Evolutionary conservation across 2,797 vertebrate genomes (phyloP).

Genomic region (Crenuchus spilurus): DNA sequence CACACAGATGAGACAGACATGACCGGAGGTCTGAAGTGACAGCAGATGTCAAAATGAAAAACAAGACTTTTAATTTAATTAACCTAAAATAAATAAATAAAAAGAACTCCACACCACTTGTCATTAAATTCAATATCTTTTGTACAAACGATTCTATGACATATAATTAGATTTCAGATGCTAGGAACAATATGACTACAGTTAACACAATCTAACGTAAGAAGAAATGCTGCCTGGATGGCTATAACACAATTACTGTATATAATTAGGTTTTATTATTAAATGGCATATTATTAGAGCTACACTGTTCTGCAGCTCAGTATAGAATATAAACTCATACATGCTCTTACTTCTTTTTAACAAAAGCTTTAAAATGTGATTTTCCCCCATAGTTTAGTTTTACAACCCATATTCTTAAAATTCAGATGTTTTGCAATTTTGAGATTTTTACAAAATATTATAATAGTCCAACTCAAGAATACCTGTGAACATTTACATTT

Average conservation of each 20-base stretch:
- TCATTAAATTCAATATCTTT: slow-evolving; percentile 50
- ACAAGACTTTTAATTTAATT: slow-evolving; percentile 68
- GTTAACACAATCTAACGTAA: slow-evolving; percentile 48
- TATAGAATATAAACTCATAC: not conserved
- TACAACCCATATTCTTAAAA: no score
- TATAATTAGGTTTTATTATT: not conserved
- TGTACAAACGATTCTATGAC: slow-evolving; percentile 46
- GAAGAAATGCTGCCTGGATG: slow-evolving; percentile 29
- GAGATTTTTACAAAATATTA: no score
- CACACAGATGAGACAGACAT: not conserved
- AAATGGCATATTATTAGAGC: not conserved
- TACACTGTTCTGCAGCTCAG: not conserved
- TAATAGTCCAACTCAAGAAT: no score
- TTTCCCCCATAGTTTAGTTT: no score
- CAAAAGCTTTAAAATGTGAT: no score
- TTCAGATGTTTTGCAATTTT: no score
- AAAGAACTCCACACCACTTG: slow-evolving; percentile 47
- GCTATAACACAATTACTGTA: slow-evolving; percentile 34
- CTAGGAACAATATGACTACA: slow-evolving; percentile 39
- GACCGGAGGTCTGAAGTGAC: slow-evolving; percentile 22
- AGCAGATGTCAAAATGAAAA: slow-evolving; percentile 64
- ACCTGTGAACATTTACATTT: no score
- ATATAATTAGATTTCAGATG: slow-evolving; percentile 42
- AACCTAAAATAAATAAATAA: slow-evolving; percentile 59
- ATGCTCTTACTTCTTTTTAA: not conserved